Base-by-base conservation (phyloP, 2,888 invertebrate genomes). In the Sisyra terminalis region DNA sequence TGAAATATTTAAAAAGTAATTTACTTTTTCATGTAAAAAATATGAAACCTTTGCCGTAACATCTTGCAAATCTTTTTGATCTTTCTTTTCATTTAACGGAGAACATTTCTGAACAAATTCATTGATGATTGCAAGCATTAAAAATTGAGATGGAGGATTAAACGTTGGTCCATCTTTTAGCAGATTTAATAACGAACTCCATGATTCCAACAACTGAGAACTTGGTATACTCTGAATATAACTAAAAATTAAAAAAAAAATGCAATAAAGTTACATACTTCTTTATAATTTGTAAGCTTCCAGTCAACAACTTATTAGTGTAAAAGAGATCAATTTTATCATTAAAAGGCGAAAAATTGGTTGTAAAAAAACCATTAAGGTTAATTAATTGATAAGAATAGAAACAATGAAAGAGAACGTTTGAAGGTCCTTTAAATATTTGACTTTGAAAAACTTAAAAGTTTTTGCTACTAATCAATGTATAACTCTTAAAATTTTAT, bases 61-160 rank as follows among this genome's bases (percentile, higher is more conserved):
- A 51, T 80, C 84, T 59, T 85, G 86, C 37, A 87, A 60, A 55
- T 86, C 86, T 50, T 82, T 77, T 49, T 81, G 75, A 53, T 84
- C 84, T 56, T 84, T 85, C 52, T 82, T 78, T 52, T 85, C 85
- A 48, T 73, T 70, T 55, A 85, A 73, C 29, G 81, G 74, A 57
- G 70, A 70, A 49, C 81, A 79, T 48, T 83, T 78, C 52, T 84
- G 81, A 45, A 88, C 83, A 57, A 85, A 81, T 58, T 88, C 86
- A 57, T 84, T 81, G 17, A 89, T 63, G 48, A 88, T 74, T 46
- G 81, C 80, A 9, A 87, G 66, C 18, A 87, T 62, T 14, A 87
- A 66, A 56, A 89, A 88, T 53, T 84, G 81, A 0, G 84, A 82
- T 3, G 82, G 76, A 1, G 88, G 81, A 38, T 73, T 69, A 34